Conservation (phyloP, 2,888 invertebrate genomes). For the Cyclophora albipunctata region DNA sequence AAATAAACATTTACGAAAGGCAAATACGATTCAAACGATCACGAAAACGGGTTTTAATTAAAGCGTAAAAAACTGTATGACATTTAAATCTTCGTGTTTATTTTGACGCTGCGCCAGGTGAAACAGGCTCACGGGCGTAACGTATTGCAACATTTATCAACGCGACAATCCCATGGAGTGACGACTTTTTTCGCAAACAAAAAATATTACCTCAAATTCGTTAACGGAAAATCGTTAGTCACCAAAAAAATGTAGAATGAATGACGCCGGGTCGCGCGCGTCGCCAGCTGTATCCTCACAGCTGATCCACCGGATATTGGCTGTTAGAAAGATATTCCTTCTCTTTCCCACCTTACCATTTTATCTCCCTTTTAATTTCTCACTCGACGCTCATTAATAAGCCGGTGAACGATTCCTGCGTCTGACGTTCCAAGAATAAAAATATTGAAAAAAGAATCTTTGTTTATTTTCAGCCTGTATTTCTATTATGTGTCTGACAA, state of each 20-base stretch:
- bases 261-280: conserved; percentile 48
- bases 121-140: conserved; percentile 18
- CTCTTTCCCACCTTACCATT: conserved; percentile 34
- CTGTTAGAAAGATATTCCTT: conserved; percentile 47
- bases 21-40: too few species aligned
- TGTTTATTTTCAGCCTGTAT: too few species aligned
- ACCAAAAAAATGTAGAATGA: conserved; percentile 51
- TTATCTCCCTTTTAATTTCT: conserved; percentile 49
- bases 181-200: conserved; percentile 32
- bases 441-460: neutral
- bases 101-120: conserved; percentile 18
- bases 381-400: conserved; percentile 47
- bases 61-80: conserved; percentile 3
- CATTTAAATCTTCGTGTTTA: conserved; percentile 2
- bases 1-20: too few species aligned
- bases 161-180: conserved; percentile 34
- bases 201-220: conserved; percentile 38
- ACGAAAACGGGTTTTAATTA: neutral
- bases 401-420: conserved; percentile 27
- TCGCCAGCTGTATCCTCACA: conserved; percentile 70
- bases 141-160: conserved; percentile 21
- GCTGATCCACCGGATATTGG: conserved; percentile 74
- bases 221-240: conserved; percentile 47
- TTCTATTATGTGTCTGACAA: neutral
- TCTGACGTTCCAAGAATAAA: conserved; percentile 9